Percentiles rank a stretch among this genome's conserved stretches.
Conservation (phyloP, 2,113 vertebrate genomes). For the Myrmecobius fasciatus region DNA sequence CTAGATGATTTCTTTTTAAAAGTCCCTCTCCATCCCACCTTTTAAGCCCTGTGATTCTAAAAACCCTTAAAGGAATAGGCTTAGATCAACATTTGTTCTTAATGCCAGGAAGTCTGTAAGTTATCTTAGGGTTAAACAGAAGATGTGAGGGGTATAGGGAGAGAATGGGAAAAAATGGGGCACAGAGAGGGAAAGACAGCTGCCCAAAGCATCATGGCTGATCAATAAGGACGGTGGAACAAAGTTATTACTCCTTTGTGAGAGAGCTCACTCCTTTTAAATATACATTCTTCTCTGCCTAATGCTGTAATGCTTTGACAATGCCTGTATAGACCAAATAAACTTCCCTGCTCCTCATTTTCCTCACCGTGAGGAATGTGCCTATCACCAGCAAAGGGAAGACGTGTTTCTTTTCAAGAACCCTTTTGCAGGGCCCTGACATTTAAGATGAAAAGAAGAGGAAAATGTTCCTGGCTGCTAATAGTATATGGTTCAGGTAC, state of each 20-base stretch:
- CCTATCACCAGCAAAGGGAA: neutral
- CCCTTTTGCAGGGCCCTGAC: neutral
- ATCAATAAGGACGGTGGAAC: neutral
- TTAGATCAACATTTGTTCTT: neutral
- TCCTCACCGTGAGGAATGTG: neutral
- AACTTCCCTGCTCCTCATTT: neutral
- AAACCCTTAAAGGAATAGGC: neutral
- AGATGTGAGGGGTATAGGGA: neutral
- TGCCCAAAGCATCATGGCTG: neutral
- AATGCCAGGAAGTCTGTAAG: neutral
- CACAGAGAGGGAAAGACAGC: neutral
- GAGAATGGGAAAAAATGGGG: neutral
- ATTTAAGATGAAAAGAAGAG: conserved; percentile 28
- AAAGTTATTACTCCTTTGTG: neutral
- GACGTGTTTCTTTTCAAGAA: neutral
- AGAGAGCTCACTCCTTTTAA: neutral
- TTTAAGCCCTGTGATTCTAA: neutral
- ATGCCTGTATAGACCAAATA: neutral
- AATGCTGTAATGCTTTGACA: neutral
- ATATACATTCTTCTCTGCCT: neutral
- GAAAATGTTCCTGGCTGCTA: neutral
- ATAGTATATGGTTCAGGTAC: neutral
- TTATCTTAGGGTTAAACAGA: neutral
- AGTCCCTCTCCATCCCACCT: neutral
- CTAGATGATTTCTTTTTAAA: neutral